phyloP scores from a whole-genome alignment of 2,888 invertebrate genomes.

The Apodemia duryi region DNA sequence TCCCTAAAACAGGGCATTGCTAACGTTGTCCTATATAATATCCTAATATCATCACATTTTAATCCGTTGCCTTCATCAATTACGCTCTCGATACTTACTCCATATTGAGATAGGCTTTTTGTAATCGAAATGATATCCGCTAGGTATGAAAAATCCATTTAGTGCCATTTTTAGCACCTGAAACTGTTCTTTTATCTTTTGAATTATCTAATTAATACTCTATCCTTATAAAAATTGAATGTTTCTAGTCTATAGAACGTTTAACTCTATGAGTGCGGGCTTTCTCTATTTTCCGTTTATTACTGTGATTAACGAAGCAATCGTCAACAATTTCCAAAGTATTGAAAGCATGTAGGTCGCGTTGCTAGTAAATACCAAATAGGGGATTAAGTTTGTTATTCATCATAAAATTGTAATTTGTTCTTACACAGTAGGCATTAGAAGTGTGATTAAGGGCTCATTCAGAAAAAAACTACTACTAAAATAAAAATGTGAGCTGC shows the following conservation, averaged over 20 bases:
- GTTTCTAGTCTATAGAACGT: not conserved
- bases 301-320: conserved; percentile 1
- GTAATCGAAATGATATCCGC: too few species aligned
- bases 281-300: conserved; percentile 1
- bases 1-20: too few species aligned
- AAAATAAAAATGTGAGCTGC: not conserved
- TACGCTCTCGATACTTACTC: too few species aligned
- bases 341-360: conserved; percentile 8
- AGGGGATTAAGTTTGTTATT: not conserved
- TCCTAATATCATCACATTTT: too few species aligned
- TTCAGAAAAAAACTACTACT: not conserved
- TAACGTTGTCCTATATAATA: too few species aligned
- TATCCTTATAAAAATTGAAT: not conserved
- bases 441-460: not conserved
- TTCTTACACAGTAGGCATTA: not conserved
- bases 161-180: not conserved
- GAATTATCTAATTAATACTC: not conserved
- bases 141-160: not conserved
- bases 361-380: not conserved
- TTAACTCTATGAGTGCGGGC: not conserved
- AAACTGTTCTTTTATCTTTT: not conserved
- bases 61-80: too few species aligned
- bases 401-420: conserved; percentile 3
- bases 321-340: not conserved
- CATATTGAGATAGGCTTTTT: too few species aligned